Evolutionary conservation across 2,797 vertebrate species (phyloP), one percentile per base, ranked within the genome.

Genomic region (Notolepis coatsorum): DNA sequence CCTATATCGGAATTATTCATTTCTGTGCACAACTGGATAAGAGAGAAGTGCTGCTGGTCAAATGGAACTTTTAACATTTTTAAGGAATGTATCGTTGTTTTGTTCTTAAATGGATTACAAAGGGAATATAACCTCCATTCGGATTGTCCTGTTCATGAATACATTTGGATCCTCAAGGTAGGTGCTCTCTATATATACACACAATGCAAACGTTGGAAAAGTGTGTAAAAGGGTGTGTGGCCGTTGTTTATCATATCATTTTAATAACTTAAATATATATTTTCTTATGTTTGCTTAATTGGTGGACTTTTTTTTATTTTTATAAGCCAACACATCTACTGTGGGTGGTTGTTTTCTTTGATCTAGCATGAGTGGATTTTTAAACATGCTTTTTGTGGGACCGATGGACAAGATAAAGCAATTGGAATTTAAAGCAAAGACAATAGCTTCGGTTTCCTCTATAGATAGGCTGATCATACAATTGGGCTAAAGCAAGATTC

Each of bases 31-130:
- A 76, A 80, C 80, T 86, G 90, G 87, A 91, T 73, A 50, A 82
- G 63, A 65, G 24, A 60, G 47, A 76, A 80, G 75, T 71, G 72
- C 56, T 56, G 52, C 71, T 65, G 60, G 4, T 12, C 8, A 59
- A 48, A 69, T 65, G 85, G 81, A 88, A 65, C 59, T 45, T n/a
- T 52, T 15, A 55, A 70, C n/a, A 71, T 3, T 37, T 70, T 47
- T 71, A 63, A 82, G 81, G 87, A 81, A 80, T 86, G 78, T 80
- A 38, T 68, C 77, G 50, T 66, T 78, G 67, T 69, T 79, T 58
- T 52, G 45, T 30, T 74, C 53, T 53, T 81, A 66, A 68, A 77
- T 89, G 91, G 89, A 93, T 89, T 91, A 89, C 80, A 65, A 74
- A 68, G 75, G 81, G 85, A 86, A 80, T 83, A 85, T 68, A 76